These are phyloP conservation scores for Stenurella melanura DNA, from an alignment of 2,888 invertebrate genomes.

Conservation along the genomic window DNA sequence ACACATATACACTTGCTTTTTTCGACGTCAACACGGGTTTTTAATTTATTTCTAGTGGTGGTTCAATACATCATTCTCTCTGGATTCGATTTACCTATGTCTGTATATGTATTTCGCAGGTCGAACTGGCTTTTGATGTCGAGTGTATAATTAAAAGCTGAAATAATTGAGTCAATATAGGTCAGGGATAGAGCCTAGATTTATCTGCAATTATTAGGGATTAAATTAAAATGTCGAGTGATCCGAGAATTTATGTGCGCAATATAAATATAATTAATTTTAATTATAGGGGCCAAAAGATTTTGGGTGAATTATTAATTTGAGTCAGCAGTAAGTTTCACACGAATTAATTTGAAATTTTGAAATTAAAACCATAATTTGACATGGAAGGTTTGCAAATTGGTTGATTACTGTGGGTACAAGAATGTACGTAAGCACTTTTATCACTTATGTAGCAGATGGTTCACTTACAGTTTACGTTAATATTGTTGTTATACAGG, in stretches of 20 bases:
- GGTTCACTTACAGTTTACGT: no score
- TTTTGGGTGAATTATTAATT: background rate
- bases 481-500: no score
- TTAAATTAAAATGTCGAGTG: constrained; percentile 17
- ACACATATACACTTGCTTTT: background rate
- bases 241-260: background rate
- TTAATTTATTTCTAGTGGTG: constrained; percentile 19
- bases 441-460: background rate
- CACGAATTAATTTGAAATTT: background rate
- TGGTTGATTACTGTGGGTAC: background rate
- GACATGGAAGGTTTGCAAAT: background rate
- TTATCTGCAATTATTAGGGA: constrained; percentile 25
- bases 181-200: constrained; percentile 1
- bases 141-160: constrained; percentile 19
- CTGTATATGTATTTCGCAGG: constrained; percentile 2
- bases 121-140: constrained; percentile 32
- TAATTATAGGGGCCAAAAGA: background rate
- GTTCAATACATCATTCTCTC: constrained; percentile 24
- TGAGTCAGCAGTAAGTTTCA: background rate
- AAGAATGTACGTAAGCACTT: background rate
- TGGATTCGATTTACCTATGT: constrained; percentile 12
- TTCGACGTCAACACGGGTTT: background rate
- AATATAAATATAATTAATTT: constrained; percentile 2
- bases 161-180: constrained; percentile 30
- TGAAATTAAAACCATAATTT: background rate